phyloP scores from a whole-genome alignment of 1,140 invertebrate species.

The Tetramorium parvispinum region DNA sequence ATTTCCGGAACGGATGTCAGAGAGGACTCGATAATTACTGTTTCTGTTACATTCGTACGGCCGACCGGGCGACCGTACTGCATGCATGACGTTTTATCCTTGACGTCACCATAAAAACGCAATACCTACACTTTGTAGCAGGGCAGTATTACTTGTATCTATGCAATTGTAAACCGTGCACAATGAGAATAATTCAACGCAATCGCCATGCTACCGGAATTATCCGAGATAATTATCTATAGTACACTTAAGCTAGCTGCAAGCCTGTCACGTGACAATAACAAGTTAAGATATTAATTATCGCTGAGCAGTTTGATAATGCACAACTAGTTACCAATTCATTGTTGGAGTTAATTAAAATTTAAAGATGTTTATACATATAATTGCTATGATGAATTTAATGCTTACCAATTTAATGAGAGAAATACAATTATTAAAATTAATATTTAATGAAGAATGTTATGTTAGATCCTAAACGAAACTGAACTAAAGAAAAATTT shows the following conservation, averaged over 20 bases:
- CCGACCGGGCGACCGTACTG: not conserved
- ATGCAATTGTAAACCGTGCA: not conserved
- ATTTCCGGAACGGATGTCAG: constrained; percentile 73
- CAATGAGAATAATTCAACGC: constrained; percentile 44
- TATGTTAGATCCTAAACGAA: not conserved
- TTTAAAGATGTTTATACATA: not conserved
- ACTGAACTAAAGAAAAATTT: not conserved
- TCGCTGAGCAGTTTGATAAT: not conserved
- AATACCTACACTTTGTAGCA: not conserved
- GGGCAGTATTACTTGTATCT: not conserved
- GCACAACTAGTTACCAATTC: constrained; percentile 31
- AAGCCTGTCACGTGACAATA: constrained; percentile 21
- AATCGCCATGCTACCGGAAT: not conserved
- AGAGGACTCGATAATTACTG: constrained; percentile 69
- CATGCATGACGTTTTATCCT: constrained; percentile 39
- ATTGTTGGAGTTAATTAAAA: constrained; percentile 5
- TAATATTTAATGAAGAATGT: constrained; percentile 3
- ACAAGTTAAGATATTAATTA: constrained; percentile 38
- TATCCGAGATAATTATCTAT: constrained; percentile 38
- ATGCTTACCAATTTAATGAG: not conserved
- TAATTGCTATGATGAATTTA: not conserved
- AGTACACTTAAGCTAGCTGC: constrained; percentile 9
- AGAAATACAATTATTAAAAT: not conserved
- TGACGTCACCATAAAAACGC: constrained; percentile 36
- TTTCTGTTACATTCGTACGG: constrained; percentile 49